Evolutionary conservation across 2,888 invertebrate genomes (phyloP), one percentile per base, ranked within the genome.

Genomic region (Synergus laeviventris): DNA sequence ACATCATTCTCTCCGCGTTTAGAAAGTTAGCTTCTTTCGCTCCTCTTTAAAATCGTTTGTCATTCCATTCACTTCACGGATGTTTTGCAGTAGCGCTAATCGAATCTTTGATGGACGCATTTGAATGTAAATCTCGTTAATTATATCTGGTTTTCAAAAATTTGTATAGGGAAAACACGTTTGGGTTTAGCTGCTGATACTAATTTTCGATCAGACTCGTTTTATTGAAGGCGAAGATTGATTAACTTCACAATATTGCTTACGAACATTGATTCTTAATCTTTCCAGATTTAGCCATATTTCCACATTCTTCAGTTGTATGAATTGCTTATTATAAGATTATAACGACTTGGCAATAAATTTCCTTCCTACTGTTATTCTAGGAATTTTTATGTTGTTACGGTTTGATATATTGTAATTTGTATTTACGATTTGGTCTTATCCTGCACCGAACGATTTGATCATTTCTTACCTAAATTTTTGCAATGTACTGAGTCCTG

Each of bases 1-100:
- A 79, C 82, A 82, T 81, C 76, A 80, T 77, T 80, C 81, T 80
- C 77, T 73, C 73, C 56, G 70, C 74, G 75, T 61, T 74, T 73
- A 78, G 79, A 79, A 79, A 79, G 70, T 54, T 36, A 49, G 9
- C 70, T 70, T 70, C 70, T 49, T 70, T 70, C n/a, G 70, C 45
- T 70, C 70, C 36, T 70, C 70, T 64, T 64, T 18, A 36, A 70
- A 45, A 49, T 70, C 70, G 49, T 70, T 70, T 70, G 70, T 49
- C 70, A 54, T 70, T 70, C 70, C 24, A 70, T 70, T 70, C 70
- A 70, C 49, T n/a, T 49, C 45, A 49, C 8, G 31, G 31, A 70
- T 70, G 70, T 54, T 70, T 54, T 70, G 70, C 70, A 49, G 70
- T 36, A 70, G 70, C 70, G 70, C 36, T 70, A 70, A 70, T 70